phyloP scores from a whole-genome alignment of 2,113 vertebrate species.

The Eptesicus fuscus region DNA sequence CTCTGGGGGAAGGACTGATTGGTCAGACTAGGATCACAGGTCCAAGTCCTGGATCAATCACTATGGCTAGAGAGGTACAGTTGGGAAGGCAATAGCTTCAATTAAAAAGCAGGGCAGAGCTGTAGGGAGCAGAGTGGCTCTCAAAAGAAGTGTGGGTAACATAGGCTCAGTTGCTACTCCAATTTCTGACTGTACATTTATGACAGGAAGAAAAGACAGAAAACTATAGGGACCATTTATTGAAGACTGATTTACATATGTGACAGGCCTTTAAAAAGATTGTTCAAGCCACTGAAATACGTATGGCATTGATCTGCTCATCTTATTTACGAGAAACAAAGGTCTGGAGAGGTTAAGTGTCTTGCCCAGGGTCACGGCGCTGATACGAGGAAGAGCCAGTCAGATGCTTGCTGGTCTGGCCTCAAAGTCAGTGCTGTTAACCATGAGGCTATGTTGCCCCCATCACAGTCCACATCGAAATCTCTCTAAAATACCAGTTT shows the following conservation, averaged over 20 bases:
- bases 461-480: not conserved
- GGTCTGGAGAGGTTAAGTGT: not conserved
- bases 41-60: not conserved
- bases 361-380: not conserved
- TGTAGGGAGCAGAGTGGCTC: not conserved
- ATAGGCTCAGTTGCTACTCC: not conserved
- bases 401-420: not conserved
- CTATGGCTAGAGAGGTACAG: not conserved
- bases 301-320: not conserved
- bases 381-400: not conserved
- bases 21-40: not conserved
- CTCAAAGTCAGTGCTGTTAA: not conserved
- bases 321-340: not conserved
- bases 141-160: not conserved
- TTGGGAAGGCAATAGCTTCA: not conserved
- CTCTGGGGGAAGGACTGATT: not conserved
- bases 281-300: not conserved
- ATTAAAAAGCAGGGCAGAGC: not conserved
- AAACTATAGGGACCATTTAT: not conserved
- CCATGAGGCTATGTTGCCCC: too few species aligned
- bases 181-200: not conserved
- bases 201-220: not conserved
- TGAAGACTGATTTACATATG: not conserved
- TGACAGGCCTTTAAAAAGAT: not conserved
- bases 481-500: not conserved